Base-by-base conservation (phyloP, 2,888 invertebrate genomes). In the Zelleria hepariella region DNA sequence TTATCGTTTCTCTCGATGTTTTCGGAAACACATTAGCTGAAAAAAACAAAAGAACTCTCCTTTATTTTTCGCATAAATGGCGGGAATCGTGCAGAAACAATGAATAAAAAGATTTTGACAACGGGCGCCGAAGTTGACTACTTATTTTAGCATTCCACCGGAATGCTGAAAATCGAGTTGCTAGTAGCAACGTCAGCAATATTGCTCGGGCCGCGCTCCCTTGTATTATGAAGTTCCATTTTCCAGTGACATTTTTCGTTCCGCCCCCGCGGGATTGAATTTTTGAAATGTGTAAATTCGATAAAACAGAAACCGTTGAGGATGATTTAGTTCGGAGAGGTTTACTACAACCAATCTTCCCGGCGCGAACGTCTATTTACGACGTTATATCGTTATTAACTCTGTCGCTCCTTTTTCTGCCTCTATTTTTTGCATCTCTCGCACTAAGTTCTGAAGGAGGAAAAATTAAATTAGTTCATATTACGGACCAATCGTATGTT, bases 201-300 rank as follows among this genome's bases (percentile, higher is more conserved):
- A 84, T 83, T 85, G 82, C 77, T 67, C 66, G 67, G 67, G 70
- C 78, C 74, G 74, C 78, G 77, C 74, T 73, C 76, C 74, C 76
- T 80, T 76, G 77, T 82, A 80, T 84, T 83, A 85, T 84, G 78
- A 85, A 83, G 76, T 84, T 42, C 32, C 73, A 78, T 81, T 83
- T 85, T 85, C 81, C 74, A 77, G 72, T 82, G 85, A 85, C 84
- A 82, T 83, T 86, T 85, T 80, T 80, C 85, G 81, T 82, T 61
- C 82, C 83, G 75, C 78, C 74, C 74, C 74, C 75, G 69, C 74
- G 66, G 76, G 80, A 86, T 85, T 84, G 84, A 79, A 86, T 86
- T 85, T 84, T 81, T 77, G 79, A 81, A 84, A 82, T 82, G 84
- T 85, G 84, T 85, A 84, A 85, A 86, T 83, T 82, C 78, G 80